Percentiles rank a stretch among this genome's conserved stretches.
phyloP scores from a whole-genome alignment of 2,113 vertebrate species.

The Microcebus murinus region DNA sequence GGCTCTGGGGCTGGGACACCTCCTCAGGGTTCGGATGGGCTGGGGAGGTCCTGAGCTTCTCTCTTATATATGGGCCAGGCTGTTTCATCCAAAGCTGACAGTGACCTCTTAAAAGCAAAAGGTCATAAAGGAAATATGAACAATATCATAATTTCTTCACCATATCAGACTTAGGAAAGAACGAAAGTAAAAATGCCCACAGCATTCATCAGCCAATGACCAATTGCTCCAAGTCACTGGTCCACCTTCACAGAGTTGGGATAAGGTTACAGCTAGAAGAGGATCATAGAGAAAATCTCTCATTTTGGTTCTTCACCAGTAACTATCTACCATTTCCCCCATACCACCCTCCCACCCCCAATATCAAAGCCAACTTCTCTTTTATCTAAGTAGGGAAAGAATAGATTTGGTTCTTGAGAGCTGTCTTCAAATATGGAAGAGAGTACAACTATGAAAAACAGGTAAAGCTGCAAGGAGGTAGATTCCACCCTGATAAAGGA shows the following conservation, averaged over 20 bases:
- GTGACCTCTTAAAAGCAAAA: background rate
- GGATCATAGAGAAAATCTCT: background rate
- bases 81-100: slow-evolving; percentile 13
- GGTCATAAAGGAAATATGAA: background rate
- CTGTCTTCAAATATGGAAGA: background rate
- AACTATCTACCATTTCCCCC: background rate
- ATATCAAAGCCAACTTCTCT: background rate
- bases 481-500: background rate
- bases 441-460: background rate
- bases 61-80: background rate
- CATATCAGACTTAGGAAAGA: background rate
- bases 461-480: background rate
- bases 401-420: background rate
- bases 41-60: background rate
- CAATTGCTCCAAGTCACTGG: background rate
- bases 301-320: background rate
- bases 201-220: background rate
- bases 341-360: background rate
- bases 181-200: background rate
- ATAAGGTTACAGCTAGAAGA: background rate
- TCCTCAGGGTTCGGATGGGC: background rate
- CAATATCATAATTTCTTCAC: background rate
- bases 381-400: background rate
- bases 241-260: background rate
- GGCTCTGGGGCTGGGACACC: background rate